phyloP scores from a whole-genome alignment of 2,888 invertebrate genomes.

The Cryptophagus acutangulus region DNA sequence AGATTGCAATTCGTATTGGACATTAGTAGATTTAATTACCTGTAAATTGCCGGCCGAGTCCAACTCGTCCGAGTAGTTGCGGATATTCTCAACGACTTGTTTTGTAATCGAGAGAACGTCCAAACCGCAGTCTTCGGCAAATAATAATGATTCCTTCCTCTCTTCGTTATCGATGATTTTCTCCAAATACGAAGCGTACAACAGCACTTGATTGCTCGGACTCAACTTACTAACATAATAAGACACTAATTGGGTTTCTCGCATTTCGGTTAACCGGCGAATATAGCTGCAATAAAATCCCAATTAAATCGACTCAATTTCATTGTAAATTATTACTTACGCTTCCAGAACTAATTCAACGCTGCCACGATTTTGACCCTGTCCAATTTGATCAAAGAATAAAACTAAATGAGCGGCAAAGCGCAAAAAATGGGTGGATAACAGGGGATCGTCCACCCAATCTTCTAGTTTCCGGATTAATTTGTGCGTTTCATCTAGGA shows the following conservation, averaged over 20 bases:
- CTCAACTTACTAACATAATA: slow-evolving; percentile 80
- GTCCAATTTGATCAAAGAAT: slow-evolving; percentile 75
- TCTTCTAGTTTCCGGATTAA: slow-evolving; percentile 66
- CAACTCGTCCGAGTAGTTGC: slow-evolving; percentile 46
- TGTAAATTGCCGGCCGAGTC: slow-evolving; percentile 39
- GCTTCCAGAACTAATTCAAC: slow-evolving; percentile 73
- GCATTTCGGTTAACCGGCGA: slow-evolving; percentile 64
- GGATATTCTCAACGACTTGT: slow-evolving; percentile 75
- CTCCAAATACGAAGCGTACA: slow-evolving; percentile 69
- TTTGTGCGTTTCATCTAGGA: slow-evolving; percentile 72
- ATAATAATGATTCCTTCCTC: slow-evolving; percentile 62
- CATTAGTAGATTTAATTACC: slow-evolving; percentile 23
- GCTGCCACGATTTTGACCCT: slow-evolving; percentile 62
- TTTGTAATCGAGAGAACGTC: slow-evolving; percentile 82
- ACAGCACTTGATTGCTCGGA: slow-evolving; percentile 51
- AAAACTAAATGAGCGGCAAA: slow-evolving; percentile 83
- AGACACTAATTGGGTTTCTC: slow-evolving; percentile 74
- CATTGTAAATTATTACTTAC: no score
- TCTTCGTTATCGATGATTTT: slow-evolving; percentile 61
- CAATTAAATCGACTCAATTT: no score
- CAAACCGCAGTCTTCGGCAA: slow-evolving; percentile 68
- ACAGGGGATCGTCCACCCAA: slow-evolving; percentile 55
- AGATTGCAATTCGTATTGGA: not conserved
- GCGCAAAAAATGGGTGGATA: slow-evolving; percentile 59
- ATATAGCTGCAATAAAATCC: slow-evolving; percentile 55